phyloP scores from a whole-genome alignment of 2,113 vertebrate genomes.

The Tachysurus fulvidraco region DNA sequence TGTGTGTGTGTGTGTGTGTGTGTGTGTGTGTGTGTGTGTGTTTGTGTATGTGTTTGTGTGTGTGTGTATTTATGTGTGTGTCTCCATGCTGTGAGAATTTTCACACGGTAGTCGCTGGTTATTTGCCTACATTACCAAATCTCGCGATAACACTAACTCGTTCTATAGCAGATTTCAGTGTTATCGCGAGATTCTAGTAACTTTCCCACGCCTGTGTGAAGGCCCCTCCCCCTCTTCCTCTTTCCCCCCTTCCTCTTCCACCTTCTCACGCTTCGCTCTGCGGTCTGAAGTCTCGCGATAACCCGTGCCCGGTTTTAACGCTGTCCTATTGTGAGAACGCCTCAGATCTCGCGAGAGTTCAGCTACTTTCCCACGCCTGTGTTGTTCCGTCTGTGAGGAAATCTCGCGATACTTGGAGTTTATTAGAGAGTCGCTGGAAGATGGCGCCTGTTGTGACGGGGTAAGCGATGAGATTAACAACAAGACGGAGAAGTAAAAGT shows the following conservation, averaged over 20 bases:
- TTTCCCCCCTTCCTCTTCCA: constrained; percentile 46
- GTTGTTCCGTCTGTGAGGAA: constrained; percentile 55
- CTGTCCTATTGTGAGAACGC: constrained; percentile 2
- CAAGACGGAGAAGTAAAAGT: constrained; percentile 43
- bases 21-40: too few relatives aligned
- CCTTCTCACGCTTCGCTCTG: constrained; percentile 28
- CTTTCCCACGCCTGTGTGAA: constrained; percentile 77
- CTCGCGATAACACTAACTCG: constrained; percentile 64
- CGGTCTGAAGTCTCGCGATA: constrained; percentile 19
- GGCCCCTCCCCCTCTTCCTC: constrained; percentile 52
- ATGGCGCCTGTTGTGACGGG: constrained; percentile 99
- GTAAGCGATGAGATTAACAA: constrained; percentile 80
- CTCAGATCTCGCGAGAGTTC: constrained; percentile 2
- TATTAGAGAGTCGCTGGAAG: constrained; percentile 90
- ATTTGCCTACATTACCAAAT: constrained; percentile 24
- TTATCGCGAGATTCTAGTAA: constrained; percentile 66
- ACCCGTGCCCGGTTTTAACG: neutral
- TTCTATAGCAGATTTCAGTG: constrained; percentile 62
- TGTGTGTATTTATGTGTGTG: neutral
- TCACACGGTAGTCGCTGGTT: neutral
- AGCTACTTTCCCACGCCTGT: constrained; percentile 49
- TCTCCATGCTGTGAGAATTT: neutral
- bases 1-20: too few relatives aligned
- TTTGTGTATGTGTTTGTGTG: too few relatives aligned
- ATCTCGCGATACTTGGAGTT: constrained; percentile 80